phyloP scores from a whole-genome alignment of 2,113 vertebrate genomes.

The Trinectes maculatus region DNA sequence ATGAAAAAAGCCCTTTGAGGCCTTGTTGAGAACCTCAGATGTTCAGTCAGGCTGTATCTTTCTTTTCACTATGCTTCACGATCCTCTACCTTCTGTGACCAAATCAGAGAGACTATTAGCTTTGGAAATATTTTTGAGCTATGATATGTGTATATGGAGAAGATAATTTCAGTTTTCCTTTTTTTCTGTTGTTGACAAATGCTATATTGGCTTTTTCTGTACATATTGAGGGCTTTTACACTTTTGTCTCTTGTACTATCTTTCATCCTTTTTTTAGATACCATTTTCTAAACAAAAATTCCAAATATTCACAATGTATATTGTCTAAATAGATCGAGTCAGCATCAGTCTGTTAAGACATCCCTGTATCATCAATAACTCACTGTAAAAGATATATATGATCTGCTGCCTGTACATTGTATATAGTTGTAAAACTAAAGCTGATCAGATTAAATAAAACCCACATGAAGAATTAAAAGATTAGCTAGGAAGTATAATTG shows the following conservation, averaged over 20 bases:
- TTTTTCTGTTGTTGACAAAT: slow-evolving; percentile 74
- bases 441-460: slow-evolving; percentile 83
- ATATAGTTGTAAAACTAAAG: slow-evolving; percentile 86
- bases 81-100: slow-evolving; percentile 83
- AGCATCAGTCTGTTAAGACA: slow-evolving; percentile 67
- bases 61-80: slow-evolving; percentile 75
- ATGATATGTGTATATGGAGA: slow-evolving; percentile 81
- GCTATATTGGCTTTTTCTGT: slow-evolving; percentile 82
- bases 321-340: slow-evolving; percentile 77
- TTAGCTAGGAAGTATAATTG: slow-evolving; percentile 78
- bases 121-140: slow-evolving; percentile 82
- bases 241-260: slow-evolving; percentile 79
- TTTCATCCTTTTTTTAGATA: slow-evolving; percentile 80
- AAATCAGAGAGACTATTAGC: slow-evolving; percentile 82
- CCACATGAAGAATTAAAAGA: slow-evolving; percentile 76
- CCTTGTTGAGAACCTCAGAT: slow-evolving; percentile 63
- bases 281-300: slow-evolving; percentile 79
- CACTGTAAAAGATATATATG: slow-evolving; percentile 81
- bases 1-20: slow-evolving; percentile 49
- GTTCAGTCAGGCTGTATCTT: slow-evolving; percentile 63
- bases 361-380: slow-evolving; percentile 79
- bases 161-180: slow-evolving; percentile 70
- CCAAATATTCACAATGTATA: slow-evolving; percentile 78
- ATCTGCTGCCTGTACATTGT: slow-evolving; percentile 88
- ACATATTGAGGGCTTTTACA: slow-evolving; percentile 85